Evolutionary conservation across 2,888 invertebrate species (phyloP).

Genomic region (Cephus pulcher): DNA sequence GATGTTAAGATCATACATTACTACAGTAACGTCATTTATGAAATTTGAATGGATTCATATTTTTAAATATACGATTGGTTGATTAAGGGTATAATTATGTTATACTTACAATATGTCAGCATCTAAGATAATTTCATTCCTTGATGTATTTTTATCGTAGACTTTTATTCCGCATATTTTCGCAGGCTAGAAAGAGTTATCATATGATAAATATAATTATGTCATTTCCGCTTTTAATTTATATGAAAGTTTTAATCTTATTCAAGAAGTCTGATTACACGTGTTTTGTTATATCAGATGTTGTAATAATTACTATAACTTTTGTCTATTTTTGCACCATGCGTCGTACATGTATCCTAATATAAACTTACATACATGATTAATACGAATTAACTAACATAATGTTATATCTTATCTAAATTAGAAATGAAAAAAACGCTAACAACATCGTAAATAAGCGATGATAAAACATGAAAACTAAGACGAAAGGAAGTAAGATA

Average conservation of each 20-base stretch:
- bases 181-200: slow-evolving; percentile 77
- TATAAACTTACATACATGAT: neutral
- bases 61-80: neutral
- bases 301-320: no score
- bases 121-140: slow-evolving; percentile 97
- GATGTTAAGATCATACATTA: neutral
- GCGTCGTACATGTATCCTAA: neutral
- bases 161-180: slow-evolving; percentile 96
- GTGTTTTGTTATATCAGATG: no score
- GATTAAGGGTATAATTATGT: neutral
- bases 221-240: neutral
- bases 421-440: neutral
- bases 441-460: neutral
- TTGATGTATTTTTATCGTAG: slow-evolving; percentile 91
- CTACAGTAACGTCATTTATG: neutral
- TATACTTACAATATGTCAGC: slow-evolving; percentile 88
- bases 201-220: neutral
- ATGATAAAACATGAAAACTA: neutral
- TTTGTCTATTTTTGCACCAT: no score
- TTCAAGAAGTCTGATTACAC: neutral
- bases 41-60: neutral
- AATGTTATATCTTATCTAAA: neutral
- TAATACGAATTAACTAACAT: neutral
- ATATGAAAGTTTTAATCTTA: neutral
- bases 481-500: neutral